Conservation (phyloP, 2,113 vertebrate species). For the Petrocephalus microphthalmus region DNA sequence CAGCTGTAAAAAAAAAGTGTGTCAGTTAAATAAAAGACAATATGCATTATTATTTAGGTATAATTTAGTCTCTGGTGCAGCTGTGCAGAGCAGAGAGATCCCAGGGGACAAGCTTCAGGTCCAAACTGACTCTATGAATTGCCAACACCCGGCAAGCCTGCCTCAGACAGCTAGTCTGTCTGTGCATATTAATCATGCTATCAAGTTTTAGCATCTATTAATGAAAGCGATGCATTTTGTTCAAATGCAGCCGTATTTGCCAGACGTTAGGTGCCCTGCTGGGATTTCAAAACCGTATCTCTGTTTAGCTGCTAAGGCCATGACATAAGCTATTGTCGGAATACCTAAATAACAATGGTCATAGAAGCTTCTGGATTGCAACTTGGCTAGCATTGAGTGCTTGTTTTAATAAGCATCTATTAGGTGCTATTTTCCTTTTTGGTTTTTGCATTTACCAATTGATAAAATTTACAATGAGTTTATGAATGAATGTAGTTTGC, state of each 20-base stretch:
- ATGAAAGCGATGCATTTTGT: background rate
- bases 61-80: background rate
- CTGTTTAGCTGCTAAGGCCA: background rate
- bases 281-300: background rate
- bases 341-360: background rate
- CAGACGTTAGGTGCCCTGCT: background rate
- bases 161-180: background rate
- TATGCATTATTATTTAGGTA: background rate
- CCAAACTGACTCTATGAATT: background rate
- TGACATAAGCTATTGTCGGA: background rate
- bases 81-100: background rate
- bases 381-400: background rate
- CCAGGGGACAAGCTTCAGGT: background rate
- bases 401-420: background rate
- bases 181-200: background rate
- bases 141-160: background rate
- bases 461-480: background rate
- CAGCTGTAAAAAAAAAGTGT: background rate
- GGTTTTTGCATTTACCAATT: background rate
- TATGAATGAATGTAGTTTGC: background rate
- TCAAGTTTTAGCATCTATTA: background rate
- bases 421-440: background rate
- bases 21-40: background rate
- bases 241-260: background rate
- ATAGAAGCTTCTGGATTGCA: background rate